Percentiles rank a stretch among this genome's conserved stretches.
phyloP scores from a whole-genome alignment of 2,797 vertebrate genomes.

The Semaprochilodus insignis region DNA sequence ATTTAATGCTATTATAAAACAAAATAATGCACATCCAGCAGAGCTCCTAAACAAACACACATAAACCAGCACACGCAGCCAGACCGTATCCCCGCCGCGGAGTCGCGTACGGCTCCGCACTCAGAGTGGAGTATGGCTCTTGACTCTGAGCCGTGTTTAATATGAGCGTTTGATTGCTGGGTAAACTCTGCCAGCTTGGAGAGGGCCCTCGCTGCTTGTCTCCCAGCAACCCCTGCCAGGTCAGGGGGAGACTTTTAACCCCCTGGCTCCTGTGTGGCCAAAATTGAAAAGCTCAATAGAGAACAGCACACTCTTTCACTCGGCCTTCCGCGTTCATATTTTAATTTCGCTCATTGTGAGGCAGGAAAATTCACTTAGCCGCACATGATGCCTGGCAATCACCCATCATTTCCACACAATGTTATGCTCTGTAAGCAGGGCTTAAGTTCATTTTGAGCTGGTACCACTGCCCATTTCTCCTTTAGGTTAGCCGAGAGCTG shows the following conservation, averaged over 20 bases:
- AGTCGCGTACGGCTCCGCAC: slow-evolving; percentile 7
- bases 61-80: too few relatives aligned
- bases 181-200: slow-evolving; percentile 56
- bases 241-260: slow-evolving; percentile 63
- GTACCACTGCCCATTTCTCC: not conserved
- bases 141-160: slow-evolving; percentile 51
- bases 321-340: slow-evolving; percentile 54
- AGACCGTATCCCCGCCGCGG: not conserved
- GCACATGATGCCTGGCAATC: slow-evolving; percentile 49
- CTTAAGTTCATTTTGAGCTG: slow-evolving; percentile 37
- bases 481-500: slow-evolving; percentile 3
- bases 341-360: slow-evolving; percentile 59
- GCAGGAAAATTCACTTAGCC: slow-evolving; percentile 43
- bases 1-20: too few relatives aligned
- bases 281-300: slow-evolving; percentile 55
- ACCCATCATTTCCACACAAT: slow-evolving; percentile 40
- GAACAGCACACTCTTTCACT: slow-evolving; percentile 54
- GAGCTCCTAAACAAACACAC: too few relatives aligned
- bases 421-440: slow-evolving; percentile 37
- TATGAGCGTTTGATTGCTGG: slow-evolving; percentile 60
- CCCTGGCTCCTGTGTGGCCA: slow-evolving; percentile 60
- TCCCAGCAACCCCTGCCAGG: slow-evolving; percentile 61
- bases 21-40: too few relatives aligned
- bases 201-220: slow-evolving; percentile 57
- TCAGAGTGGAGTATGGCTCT: slow-evolving; percentile 26